These are phyloP conservation scores for Thryonomys swinderianus DNA, from an alignment of 2,113 vertebrate genomes.

Conservation along the genomic window DNA sequence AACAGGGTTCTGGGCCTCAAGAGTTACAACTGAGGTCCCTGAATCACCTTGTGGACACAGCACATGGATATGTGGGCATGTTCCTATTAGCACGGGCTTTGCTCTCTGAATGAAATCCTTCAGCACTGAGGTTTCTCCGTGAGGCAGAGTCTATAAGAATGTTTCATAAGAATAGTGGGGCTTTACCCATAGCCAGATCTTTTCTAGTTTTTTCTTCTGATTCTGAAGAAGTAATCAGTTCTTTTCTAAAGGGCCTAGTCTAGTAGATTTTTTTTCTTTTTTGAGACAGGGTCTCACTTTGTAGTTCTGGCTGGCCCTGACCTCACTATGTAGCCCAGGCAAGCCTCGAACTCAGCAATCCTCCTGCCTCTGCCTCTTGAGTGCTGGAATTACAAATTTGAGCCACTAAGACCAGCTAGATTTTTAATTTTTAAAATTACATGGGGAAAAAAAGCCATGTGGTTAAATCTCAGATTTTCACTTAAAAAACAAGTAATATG, in stretches of 20 bases:
- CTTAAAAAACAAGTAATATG: constrained; percentile 44
- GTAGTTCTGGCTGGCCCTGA: too few relatives aligned
- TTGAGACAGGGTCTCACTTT: too few relatives aligned
- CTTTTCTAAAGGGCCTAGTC: constrained; percentile 12
- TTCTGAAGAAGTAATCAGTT: constrained; percentile 41
- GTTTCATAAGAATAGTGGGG: neutral
- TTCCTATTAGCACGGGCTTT: constrained; percentile 21
- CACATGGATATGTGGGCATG: neutral
- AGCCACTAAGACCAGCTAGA: too few relatives aligned
- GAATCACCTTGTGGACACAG: neutral
- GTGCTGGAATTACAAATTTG: too few relatives aligned
- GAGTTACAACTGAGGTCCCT: constrained; percentile 43
- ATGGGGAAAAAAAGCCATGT: neutral
- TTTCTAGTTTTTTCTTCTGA: constrained; percentile 45
- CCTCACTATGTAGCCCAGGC: too few relatives aligned
- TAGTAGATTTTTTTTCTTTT: neutral
- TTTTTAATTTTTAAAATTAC: too few relatives aligned
- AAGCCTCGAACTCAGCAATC: too few relatives aligned
- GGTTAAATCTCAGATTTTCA: constrained; percentile 31
- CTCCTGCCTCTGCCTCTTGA: too few relatives aligned
- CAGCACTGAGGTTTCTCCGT: constrained; percentile 30
- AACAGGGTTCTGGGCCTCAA: constrained; percentile 35
- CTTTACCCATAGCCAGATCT: constrained; percentile 49
- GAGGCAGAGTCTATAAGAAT: constrained; percentile 12
- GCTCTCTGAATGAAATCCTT: neutral